phyloP scores from a whole-genome alignment of 1,140 invertebrate species.

The Apis cerana region DNA sequence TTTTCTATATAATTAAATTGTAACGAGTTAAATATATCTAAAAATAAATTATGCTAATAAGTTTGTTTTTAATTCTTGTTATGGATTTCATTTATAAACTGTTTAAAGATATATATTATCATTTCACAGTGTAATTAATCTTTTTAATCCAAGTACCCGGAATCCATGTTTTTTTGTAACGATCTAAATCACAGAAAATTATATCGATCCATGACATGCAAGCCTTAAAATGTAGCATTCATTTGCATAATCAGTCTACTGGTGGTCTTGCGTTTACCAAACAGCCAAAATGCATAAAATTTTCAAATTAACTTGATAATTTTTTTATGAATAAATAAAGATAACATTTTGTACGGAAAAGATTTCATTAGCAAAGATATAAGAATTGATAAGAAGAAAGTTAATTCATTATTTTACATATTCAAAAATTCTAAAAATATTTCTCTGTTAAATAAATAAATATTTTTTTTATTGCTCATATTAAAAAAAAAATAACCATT shows the following conservation, averaged over 20 bases:
- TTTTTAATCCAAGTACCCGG: not conserved
- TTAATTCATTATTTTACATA: not conserved
- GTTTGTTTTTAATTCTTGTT: not conserved
- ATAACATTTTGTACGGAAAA: not conserved
- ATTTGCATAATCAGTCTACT: not conserved
- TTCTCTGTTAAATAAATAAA: not conserved
- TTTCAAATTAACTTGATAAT: constrained; percentile 16
- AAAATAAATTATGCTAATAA: not conserved
- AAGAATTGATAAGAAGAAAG: not conserved
- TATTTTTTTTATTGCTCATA: not conserved
- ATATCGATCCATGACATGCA: constrained; percentile 38
- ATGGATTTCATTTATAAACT: not conserved
- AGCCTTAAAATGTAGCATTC: constrained; percentile 46
- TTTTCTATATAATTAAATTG: not conserved
- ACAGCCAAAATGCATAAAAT: constrained; percentile 27
- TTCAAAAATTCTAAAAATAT: no score
- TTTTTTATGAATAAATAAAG: not conserved
- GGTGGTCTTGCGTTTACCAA: constrained; percentile 33
- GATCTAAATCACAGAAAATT: constrained; percentile 32
- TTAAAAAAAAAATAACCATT: not conserved
- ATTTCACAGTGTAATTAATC: not conserved
- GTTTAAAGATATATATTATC: not conserved
- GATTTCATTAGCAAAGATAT: not conserved
- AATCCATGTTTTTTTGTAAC: constrained; percentile 19
- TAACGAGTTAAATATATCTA: not conserved